Evolutionary conservation across 92 coral and sea anemone species (phyloP), one percentile per base, ranked within the genome.

Genomic region (Siderastrea radians): DNA sequence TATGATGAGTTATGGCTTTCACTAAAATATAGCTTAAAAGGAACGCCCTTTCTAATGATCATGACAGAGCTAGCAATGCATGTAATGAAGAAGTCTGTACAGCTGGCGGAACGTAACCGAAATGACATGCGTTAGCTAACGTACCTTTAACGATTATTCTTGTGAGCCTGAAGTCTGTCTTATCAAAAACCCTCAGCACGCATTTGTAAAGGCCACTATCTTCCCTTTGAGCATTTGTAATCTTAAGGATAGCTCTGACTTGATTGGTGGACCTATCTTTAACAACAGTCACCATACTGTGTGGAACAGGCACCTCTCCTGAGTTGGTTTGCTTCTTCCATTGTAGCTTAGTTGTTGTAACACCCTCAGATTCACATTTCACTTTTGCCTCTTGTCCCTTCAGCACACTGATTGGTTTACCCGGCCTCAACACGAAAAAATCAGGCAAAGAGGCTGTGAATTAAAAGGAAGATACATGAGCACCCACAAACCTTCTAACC

Each of bases 181-280:
- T 67, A 14, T 49, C 72, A 67, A 26, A 67, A 43, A 43, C 46
- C 72, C 49, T 67, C 72, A 67, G 43, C 10, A 67, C 72, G 13
- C 83, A 64, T 13, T 51, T 52, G 78, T 85, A 90, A n/a, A 13
- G 43, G 58, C 90, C 93, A 46, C 80, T 50, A 60, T 90, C 86
- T 67, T 72, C 50, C 67, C 61, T 67, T 47, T 62, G 48, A 14
- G 83, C 93, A 64, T 79, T 65, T 63, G 70, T 50, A 3, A 90
- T 84, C 81, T 54, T 84, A 43, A 90, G 72, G 45, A 64, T 57
- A 14, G 79, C 68, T 61, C 48, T 65, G 43, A 50, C 47, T 7
- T 13, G 19, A 26, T 60, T 90, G 17, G 46, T 48, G 65, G 59
- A 26, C 48, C n/a, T n/a, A 49, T 78, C 85, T 26, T 38, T 53